A percentile compares a stretch with the other conserved stretches of the same genome.
These are phyloP conservation scores for Noctilio leporinus DNA, from an alignment of 2,113 vertebrate genomes.

Conservation along the genomic window DNA sequence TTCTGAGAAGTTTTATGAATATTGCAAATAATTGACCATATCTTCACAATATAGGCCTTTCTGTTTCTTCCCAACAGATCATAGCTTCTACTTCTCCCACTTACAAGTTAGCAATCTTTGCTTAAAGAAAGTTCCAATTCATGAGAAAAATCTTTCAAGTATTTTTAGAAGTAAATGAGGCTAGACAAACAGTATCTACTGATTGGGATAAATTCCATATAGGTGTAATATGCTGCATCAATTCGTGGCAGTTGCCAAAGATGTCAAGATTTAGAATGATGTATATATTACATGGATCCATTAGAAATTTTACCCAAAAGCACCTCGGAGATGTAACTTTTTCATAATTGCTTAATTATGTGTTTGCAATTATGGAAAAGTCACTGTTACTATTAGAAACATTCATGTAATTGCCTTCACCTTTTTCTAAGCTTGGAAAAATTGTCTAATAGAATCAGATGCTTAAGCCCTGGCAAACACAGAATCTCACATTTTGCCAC, in stretches of 20 bases:
- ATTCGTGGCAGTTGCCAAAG: neutral
- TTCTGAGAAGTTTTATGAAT: neutral
- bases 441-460: neutral
- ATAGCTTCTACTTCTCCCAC: neutral
- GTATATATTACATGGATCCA: neutral
- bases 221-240: neutral
- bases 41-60: neutral
- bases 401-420: neutral
- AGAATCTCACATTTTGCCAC: neutral
- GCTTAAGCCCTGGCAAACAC: conserved; percentile 4
- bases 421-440: conserved; percentile 32
- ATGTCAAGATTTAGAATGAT: neutral
- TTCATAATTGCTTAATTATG: conserved; percentile 21
- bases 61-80: neutral
- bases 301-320: neutral
- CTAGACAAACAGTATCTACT: neutral
- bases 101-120: neutral
- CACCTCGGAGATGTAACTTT: neutral
- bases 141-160: neutral
- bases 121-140: neutral
- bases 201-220: neutral
- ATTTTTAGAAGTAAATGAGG: conserved; percentile 2
- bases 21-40: neutral
- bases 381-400: neutral
- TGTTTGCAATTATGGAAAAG: neutral